A percentile compares a stretch with the other conserved stretches of the same genome.
Conservation (phyloP, 2,797 vertebrate species). For the Pogoniulus pusillus region DNA sequence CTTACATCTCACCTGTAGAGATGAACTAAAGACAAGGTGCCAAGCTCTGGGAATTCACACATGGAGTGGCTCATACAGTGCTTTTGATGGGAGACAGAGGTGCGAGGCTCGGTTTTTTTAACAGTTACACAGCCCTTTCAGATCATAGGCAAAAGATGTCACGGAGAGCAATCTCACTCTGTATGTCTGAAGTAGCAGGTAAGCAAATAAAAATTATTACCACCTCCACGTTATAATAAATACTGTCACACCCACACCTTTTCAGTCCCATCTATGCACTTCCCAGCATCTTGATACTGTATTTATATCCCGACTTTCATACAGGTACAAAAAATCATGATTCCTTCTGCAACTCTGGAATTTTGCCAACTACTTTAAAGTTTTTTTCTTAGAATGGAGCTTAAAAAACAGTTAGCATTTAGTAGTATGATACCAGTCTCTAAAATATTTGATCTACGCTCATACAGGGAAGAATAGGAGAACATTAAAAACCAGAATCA, state of each 20-base stretch:
- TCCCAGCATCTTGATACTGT: not conserved
- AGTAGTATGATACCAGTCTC: not conserved
- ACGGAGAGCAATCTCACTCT: not conserved
- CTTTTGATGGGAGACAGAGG: not conserved
- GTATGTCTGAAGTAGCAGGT: not conserved
- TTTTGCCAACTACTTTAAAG: not conserved
- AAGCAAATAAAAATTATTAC: not conserved
- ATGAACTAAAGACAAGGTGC: not conserved
- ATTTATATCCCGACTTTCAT: not conserved
- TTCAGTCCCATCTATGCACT: not conserved
- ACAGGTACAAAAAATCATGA: not conserved
- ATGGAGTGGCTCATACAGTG: too few species aligned
- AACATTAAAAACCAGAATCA: not conserved
- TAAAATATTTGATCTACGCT: not conserved
- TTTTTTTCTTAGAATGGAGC: not conserved
- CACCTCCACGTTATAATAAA: not conserved
- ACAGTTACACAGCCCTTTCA: not conserved
- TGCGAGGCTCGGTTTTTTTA: not conserved
- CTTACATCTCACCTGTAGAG: not conserved
- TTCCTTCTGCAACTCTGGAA: not conserved
- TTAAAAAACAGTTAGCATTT: not conserved
- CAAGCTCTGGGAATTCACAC: not conserved
- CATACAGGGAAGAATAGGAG: not conserved
- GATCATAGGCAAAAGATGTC: not conserved
- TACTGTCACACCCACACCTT: not conserved